Conservation (phyloP, 2,113 vertebrate genomes). For the Python bivittatus region DNA sequence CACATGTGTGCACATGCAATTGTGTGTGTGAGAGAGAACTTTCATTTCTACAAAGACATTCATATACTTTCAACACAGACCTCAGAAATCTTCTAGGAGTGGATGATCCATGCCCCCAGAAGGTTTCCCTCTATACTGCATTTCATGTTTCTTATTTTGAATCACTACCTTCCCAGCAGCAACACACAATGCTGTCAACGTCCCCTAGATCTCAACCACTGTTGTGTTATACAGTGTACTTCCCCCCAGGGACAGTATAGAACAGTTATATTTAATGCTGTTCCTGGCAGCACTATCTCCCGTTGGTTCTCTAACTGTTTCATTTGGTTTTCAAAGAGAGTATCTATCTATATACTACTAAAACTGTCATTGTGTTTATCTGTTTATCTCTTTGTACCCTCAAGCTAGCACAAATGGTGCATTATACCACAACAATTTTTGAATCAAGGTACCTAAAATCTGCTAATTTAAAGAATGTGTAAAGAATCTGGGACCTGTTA, state of each 20-base stretch:
- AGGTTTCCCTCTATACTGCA: not conserved
- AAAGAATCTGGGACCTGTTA: no score
- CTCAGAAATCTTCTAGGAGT: not conserved
- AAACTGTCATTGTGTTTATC: no score
- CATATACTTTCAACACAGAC: not conserved
- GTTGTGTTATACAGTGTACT: slow-evolving; percentile 11
- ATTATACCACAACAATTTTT: no score
- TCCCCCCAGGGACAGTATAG: slow-evolving; percentile 9
- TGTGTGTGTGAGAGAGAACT: not conserved
- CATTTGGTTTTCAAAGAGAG: not conserved
- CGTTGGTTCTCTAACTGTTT: not conserved
- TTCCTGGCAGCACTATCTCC: slow-evolving; percentile 15
- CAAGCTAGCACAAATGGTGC: no score
- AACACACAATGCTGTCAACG: not conserved
- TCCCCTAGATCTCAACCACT: not conserved
- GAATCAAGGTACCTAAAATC: no score
- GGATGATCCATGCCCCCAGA: slow-evolving; percentile 7
- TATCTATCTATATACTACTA: no score
- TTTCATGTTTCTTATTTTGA: not conserved
- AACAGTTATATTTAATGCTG: slow-evolving; percentile 21
- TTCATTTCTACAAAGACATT: slow-evolving; percentile 4
- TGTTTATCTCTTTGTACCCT: no score
- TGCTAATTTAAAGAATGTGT: no score
- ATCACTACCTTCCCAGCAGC: not conserved
- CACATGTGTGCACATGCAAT: not conserved